Evolutionary conservation across 2,888 invertebrate genomes (phyloP).

Genomic region (Polietes domitor): DNA sequence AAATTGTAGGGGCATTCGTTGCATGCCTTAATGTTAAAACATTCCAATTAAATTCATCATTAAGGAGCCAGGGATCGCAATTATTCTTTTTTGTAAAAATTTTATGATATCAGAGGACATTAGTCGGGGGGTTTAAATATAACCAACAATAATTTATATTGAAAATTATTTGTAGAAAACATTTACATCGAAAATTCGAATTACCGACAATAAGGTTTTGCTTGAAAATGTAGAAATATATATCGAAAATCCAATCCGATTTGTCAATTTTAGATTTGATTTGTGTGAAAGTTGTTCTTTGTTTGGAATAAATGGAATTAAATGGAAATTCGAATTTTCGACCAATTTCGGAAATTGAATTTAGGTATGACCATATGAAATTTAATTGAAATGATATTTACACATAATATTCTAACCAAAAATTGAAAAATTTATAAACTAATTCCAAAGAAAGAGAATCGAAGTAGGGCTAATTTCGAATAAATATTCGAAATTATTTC

Average conservation of each 20-base stretch:
- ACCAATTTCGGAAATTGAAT: too few relatives aligned
- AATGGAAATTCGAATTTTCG: constrained; percentile 11
- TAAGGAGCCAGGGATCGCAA: constrained; percentile 27
- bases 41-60: constrained; percentile 23
- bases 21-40: constrained; percentile 31
- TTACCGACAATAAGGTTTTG: neutral
- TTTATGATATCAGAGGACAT: too few relatives aligned
- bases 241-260: neutral
- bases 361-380: too few relatives aligned
- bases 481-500: too few relatives aligned
- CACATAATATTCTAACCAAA: too few relatives aligned
- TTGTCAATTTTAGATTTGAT: too few relatives aligned
- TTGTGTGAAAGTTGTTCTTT: too few relatives aligned
- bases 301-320: too few relatives aligned
- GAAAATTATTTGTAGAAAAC: neutral
- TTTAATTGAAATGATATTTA: too few relatives aligned
- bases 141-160: neutral
- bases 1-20: neutral
- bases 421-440: too few relatives aligned
- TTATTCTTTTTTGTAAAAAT: neutral
- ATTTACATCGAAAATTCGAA: constrained; percentile 26
- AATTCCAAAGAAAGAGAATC: too few relatives aligned
- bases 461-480: too few relatives aligned
- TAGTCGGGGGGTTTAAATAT: neutral
- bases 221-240: neutral